Evolutionary conservation across 1,140 invertebrate species (phyloP), one percentile per base, ranked within the genome.

Genomic region (Drosophila pectinifera): DNA sequence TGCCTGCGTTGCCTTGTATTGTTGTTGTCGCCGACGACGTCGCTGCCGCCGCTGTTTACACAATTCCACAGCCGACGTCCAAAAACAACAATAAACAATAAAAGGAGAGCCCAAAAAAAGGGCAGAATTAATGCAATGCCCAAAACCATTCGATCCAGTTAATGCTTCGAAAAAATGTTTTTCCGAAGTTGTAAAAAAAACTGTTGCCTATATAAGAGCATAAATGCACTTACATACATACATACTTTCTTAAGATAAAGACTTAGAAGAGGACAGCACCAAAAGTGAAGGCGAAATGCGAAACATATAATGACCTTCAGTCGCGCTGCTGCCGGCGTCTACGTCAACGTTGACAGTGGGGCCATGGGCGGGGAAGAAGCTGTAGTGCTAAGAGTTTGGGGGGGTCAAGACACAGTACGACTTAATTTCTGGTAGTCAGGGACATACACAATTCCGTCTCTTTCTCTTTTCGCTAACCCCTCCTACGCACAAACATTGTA

Each of bases 291-390:
- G 20, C 24, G 61, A 75, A 75, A 73, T 75, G 31, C 61, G 61
- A 75, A 75, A 75, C 75, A 72, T 74, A 67, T 91, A 91, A 91
- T 91, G 88, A 91, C 89, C 89, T 91, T 91, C 89, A 91, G 89
- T 68, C 70, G 78, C 82, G 78, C 62, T 67, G 62, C 64, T 65
- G 64, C 28, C 45, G 13, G 26, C 34, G 67, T 63, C 67, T 45
- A 38, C 64, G 57, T 64, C 43, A 46, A 48, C 49, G 58, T 51
- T 14, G 14, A 48, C 58, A 28, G 58, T 48, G 58, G 41, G 67
- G 36, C 22, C 13, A 28, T 24, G 41, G 31, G 38, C 22, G 45
- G 54, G 48, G 39, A 39, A 26, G 74, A 36, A 45, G 43, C 56
- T 49, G 48, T 18, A 18, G 3, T 14, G 22, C 22, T 16, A 28